These are phyloP conservation scores for Bursaphelenchus okinawaensis DNA, from an alignment of 2,888 invertebrate species.

Conservation along the genomic window DNA sequence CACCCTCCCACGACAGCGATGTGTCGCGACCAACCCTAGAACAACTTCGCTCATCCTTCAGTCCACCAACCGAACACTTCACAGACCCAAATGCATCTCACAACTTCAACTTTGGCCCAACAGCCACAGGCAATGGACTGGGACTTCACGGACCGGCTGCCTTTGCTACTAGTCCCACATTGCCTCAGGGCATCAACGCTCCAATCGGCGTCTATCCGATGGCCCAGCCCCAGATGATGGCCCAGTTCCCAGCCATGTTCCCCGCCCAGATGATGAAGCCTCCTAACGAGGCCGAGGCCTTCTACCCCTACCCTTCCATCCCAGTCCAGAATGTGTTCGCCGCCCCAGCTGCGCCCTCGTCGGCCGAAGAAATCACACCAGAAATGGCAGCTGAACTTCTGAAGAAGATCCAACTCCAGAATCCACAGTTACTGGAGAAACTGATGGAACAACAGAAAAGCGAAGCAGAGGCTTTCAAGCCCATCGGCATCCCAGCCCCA, in stretches of 20 bases:
- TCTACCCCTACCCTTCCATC: constrained; percentile 1
- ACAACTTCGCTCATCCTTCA: constrained; percentile 48
- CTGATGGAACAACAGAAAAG: constrained; percentile 23
- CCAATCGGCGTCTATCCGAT: background rate
- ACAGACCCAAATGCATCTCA: background rate
- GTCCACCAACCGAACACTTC: constrained; percentile 11
- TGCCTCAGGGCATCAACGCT: constrained; percentile 15
- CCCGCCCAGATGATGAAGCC: background rate
- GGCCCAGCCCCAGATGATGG: background rate
- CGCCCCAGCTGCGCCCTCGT: background rate
- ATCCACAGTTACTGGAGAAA: constrained; percentile 25
- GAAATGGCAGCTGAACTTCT: constrained; percentile 30
- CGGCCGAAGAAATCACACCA: background rate
- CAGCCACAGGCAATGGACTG: constrained; percentile 16
- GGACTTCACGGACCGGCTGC: constrained; percentile 21
- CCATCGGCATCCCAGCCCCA: constrained; percentile 8
- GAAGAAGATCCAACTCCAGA: constrained; percentile 31
- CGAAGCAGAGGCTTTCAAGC: background rate
- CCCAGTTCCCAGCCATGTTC: constrained; percentile 5
- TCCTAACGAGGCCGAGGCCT: background rate
- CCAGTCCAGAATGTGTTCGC: constrained; percentile 6
- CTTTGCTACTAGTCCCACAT: constrained; percentile 14
- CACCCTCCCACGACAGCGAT: background rate
- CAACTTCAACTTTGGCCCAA: constrained; percentile 2
- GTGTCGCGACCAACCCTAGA: constrained; percentile 25